Conservation (phyloP, 2,888 invertebrate species). For the Platynereis dumerilii region DNA sequence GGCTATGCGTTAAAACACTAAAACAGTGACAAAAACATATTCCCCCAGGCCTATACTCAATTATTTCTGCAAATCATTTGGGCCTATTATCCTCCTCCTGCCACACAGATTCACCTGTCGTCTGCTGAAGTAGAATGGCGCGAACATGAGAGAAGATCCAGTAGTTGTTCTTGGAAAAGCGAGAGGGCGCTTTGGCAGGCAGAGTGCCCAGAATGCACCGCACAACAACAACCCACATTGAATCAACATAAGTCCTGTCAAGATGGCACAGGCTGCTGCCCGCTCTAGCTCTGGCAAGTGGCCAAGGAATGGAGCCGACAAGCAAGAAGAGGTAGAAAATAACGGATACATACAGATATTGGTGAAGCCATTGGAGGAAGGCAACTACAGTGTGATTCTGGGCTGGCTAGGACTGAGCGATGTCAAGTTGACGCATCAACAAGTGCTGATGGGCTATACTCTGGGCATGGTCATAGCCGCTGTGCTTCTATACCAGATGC, state of each 20-base stretch:
- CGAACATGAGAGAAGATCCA: too few relatives aligned
- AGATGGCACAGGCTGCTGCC: slow-evolving; percentile 47
- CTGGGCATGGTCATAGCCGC: slow-evolving; percentile 42
- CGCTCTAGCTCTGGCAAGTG: slow-evolving; percentile 49
- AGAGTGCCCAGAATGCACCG: background rate
- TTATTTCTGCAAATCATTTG: too few relatives aligned
- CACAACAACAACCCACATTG: background rate
- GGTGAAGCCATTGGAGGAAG: slow-evolving; percentile 56
- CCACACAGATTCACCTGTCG: too few relatives aligned
- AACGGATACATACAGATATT: slow-evolving; percentile 75
- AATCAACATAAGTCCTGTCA: slow-evolving; percentile 11
- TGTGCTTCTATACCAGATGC: slow-evolving; percentile 44
- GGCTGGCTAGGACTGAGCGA: slow-evolving; percentile 53
- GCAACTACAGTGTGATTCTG: slow-evolving; percentile 49
- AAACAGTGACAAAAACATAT: too few relatives aligned
- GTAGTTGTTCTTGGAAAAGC: too few relatives aligned
- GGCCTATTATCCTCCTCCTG: too few relatives aligned
- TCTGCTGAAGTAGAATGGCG: too few relatives aligned
- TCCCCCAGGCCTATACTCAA: too few relatives aligned
- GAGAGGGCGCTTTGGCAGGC: background rate
- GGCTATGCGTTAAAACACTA: too few relatives aligned
- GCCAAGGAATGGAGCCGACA: slow-evolving; percentile 52
- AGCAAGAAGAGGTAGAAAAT: slow-evolving; percentile 69
- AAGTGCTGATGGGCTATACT: slow-evolving; percentile 49
- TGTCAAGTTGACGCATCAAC: slow-evolving; percentile 43